These are phyloP conservation scores for Callithrix jacchus DNA, from an alignment of 2,113 vertebrate genomes.

Conservation along the genomic window DNA sequence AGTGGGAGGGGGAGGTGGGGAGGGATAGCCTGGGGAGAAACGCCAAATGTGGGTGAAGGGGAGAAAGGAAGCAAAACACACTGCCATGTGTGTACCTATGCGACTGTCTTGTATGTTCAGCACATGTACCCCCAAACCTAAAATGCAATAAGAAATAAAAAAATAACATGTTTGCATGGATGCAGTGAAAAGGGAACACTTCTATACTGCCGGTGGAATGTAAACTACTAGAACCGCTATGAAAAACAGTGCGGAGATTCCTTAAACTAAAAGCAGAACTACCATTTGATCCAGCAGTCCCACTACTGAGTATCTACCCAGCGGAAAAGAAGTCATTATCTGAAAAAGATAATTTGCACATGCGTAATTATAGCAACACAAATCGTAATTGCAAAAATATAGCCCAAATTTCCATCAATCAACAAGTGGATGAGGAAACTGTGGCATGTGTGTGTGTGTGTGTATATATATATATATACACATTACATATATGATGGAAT, in stretches of 20 bases:
- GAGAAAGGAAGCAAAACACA: too few species aligned
- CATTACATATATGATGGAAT: background rate
- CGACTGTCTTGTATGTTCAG: too few species aligned
- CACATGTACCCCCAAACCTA: too few species aligned
- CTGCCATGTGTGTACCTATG: too few species aligned
- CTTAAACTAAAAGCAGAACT: background rate
- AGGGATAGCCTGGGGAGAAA: too few species aligned
- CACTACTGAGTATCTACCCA: background rate
- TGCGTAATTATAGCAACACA: background rate
- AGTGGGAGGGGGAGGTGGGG: too few species aligned
- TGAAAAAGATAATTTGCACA: background rate
- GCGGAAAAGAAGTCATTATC: background rate
- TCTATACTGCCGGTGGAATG: background rate
- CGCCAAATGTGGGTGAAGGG: too few species aligned
- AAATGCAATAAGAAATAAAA: too few species aligned
- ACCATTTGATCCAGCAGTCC: background rate
- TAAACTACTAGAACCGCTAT: background rate
- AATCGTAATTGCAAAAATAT: background rate
- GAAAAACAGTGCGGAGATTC: background rate
- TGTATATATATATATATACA: too few species aligned
- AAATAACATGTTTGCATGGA: too few species aligned
- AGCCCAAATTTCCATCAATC: background rate
- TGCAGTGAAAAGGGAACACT: background rate
- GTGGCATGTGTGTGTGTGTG: too few species aligned
- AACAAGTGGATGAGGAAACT: too few species aligned